Percentiles rank a stretch among this genome's conserved stretches.
These are phyloP conservation scores for Podilymbus podiceps DNA, from an alignment of 2,113 vertebrate genomes.

Conservation along the genomic window DNA sequence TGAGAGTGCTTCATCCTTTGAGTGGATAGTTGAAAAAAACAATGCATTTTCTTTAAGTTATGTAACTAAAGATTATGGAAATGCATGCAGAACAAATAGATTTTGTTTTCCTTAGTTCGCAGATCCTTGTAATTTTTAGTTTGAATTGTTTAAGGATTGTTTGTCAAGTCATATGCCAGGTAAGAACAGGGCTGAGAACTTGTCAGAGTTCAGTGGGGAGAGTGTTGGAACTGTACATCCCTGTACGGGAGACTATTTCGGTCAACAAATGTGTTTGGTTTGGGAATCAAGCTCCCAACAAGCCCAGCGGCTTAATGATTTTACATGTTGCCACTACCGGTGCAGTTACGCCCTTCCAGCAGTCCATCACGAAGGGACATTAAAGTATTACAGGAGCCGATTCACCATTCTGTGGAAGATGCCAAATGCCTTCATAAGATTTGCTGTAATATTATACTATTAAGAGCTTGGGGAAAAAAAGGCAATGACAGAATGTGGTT, in stretches of 20 bases:
- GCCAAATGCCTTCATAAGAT: not conserved
- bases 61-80: not conserved
- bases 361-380: not conserved
- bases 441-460: not conserved
- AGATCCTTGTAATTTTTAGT: not conserved
- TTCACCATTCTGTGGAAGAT: not conserved
- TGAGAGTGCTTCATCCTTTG: not conserved
- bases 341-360: not conserved
- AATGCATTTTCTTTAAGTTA: not conserved
- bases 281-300: not conserved
- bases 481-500: rapidly evolving
- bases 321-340: not conserved
- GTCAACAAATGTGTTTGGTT: not conserved
- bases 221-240: not conserved
- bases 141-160: not conserved
- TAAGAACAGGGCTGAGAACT: not conserved
- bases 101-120: not conserved
- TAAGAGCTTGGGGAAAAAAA: not conserved
- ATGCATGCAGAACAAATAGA: not conserved
- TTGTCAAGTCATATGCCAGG: no score
- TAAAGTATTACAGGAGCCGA: not conserved
- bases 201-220: not conserved
- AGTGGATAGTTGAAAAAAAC: not conserved
- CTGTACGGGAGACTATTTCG: not conserved
- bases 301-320: not conserved